A percentile compares a stretch with the other conserved stretches of the same genome.
Evolutionary conservation across 2,888 invertebrate genomes (phyloP).

Genomic region (Schizotus pectinicornis): DNA sequence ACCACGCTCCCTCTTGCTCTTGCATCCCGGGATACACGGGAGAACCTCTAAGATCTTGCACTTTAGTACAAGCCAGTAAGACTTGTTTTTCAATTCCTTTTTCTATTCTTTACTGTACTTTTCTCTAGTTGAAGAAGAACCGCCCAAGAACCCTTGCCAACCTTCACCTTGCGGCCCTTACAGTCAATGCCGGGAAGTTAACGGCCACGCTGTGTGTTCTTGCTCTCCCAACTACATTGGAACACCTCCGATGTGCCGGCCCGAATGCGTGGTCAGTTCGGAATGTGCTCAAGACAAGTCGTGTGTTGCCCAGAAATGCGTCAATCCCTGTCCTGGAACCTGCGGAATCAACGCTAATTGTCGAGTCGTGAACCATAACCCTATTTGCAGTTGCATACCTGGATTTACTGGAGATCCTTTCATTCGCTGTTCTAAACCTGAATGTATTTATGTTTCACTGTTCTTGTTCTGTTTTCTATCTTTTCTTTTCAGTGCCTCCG

Average conservation of each 20-base stretch:
- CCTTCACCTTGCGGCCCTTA: constrained; percentile 74
- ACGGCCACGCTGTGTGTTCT: constrained; percentile 69
- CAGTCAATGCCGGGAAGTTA: constrained; percentile 67
- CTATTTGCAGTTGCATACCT: constrained; percentile 69
- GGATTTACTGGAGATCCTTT: constrained; percentile 73
- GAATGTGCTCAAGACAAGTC: constrained; percentile 71
- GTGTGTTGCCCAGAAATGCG: constrained; percentile 68
- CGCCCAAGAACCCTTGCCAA: constrained; percentile 62
- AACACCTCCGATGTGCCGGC: constrained; percentile 68
- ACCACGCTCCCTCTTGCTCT: constrained; percentile 71
- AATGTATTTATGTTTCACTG: constrained; percentile 45
- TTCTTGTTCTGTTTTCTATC: constrained; percentile 26
- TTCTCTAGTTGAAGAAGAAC: constrained; percentile 45
- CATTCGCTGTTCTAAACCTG: constrained; percentile 57
- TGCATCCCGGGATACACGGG: constrained; percentile 67
- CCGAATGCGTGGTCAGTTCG: constrained; percentile 70
- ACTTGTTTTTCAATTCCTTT: constrained; percentile 13
- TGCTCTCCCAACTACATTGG: constrained; percentile 69
- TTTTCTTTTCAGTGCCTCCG: constrained; percentile 54
- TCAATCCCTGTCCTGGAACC: constrained; percentile 70
- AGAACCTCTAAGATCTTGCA: constrained; percentile 64
- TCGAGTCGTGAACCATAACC: constrained; percentile 71
- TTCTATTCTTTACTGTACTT: constrained; percentile 13
- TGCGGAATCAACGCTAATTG: constrained; percentile 71
- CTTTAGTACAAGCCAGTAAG: constrained; percentile 54